A percentile compares a stretch with the other conserved stretches of the same genome.
phyloP scores from a whole-genome alignment of 2,797 vertebrate species.

The Lutra lutra region DNA sequence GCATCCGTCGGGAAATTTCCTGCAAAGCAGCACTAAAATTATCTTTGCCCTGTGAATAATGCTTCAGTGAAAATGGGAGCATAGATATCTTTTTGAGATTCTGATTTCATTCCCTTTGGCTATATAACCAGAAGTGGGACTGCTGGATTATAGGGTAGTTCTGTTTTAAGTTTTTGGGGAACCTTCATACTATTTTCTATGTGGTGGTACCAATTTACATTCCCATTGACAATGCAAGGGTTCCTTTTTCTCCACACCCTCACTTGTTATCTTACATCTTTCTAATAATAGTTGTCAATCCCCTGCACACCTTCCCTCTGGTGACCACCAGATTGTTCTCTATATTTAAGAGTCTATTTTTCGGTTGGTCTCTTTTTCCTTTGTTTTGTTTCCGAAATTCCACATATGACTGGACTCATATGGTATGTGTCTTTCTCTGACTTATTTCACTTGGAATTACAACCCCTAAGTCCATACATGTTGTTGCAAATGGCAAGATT shows the following conservation, averaged over 20 bases:
- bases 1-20: not conserved
- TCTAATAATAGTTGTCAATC: not conserved
- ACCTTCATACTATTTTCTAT: not conserved
- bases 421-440: not conserved
- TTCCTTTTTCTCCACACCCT: not conserved
- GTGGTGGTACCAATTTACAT: not conserved
- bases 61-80: not conserved
- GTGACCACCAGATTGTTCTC: not conserved
- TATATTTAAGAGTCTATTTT: not conserved
- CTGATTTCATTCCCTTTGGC: not conserved
- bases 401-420: not conserved
- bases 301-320: not conserved
- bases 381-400: not conserved
- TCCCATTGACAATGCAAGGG: not conserved
- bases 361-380: not conserved
- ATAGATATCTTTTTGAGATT: not conserved
- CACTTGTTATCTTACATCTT: not conserved
- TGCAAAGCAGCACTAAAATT: not conserved
- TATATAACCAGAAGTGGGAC: not conserved
- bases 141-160: not conserved
- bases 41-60: not conserved
- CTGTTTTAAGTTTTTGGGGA: not conserved
- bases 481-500: not conserved
- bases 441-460: not conserved
- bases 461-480: not conserved